Conservation (phyloP, 2,797 vertebrate genomes). For the Oreortyx pictus region DNA sequence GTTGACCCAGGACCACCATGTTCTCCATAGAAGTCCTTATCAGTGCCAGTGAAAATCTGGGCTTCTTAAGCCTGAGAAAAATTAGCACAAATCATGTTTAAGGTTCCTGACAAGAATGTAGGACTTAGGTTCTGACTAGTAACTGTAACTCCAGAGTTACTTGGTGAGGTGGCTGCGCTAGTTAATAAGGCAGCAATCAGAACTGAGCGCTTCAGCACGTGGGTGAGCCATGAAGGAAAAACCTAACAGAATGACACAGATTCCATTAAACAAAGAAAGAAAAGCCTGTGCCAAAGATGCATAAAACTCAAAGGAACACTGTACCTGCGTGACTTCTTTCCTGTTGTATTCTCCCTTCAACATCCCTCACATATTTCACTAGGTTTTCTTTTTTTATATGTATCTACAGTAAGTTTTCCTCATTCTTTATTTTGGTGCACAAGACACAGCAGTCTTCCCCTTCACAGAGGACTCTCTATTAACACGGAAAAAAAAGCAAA, state of each 20-base stretch:
- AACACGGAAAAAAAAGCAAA: background rate
- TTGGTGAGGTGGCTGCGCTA: background rate
- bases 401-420: background rate
- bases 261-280: background rate
- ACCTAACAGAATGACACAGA: background rate
- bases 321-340: background rate
- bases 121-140: background rate
- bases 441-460: background rate
- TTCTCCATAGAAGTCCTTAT: background rate
- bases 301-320: background rate
- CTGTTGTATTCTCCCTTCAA: background rate
- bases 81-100: background rate
- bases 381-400: background rate
- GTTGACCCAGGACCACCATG: fast-evolving
- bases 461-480: background rate
- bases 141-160: background rate
- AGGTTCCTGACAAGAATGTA: background rate
- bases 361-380: background rate
- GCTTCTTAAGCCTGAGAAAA: background rate
- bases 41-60: background rate
- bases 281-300: fast-evolving
- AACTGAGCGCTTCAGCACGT: background rate
- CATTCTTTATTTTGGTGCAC: background rate
- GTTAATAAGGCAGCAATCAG: background rate
- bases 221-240: background rate